A percentile compares a stretch with the other conserved stretches of the same genome.
Conservation (phyloP, 2,113 vertebrate genomes). For the Anguilla japonica region DNA sequence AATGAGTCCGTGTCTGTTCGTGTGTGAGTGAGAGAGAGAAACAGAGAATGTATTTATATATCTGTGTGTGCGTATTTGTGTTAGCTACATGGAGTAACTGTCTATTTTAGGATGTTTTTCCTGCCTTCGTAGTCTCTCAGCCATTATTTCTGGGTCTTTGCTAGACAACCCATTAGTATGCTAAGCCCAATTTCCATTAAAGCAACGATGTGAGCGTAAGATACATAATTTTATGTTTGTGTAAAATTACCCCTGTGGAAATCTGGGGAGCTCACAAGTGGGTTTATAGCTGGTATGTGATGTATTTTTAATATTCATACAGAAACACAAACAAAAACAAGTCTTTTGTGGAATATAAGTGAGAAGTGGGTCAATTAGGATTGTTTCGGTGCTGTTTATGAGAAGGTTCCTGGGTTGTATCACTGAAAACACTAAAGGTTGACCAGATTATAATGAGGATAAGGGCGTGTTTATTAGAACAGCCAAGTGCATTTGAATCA, state of each 20-base stretch:
- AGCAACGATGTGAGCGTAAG: slow-evolving; percentile 22
- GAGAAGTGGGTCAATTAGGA: slow-evolving; percentile 23
- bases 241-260: background rate
- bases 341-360: background rate
- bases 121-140: background rate
- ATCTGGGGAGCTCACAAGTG: background rate
- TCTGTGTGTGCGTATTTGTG: background rate
- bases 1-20: background rate
- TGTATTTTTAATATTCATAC: slow-evolving; percentile 40
- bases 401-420: background rate
- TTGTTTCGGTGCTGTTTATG: background rate
- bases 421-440: background rate
- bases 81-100: background rate
- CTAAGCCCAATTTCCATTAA: background rate
- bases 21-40: background rate
- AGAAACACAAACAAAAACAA: slow-evolving; percentile 5
- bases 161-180: background rate
- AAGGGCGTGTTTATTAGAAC: background rate
- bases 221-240: background rate
- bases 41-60: background rate
- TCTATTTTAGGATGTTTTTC: background rate
- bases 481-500: background rate
- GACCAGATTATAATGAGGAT: background rate
- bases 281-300: slow-evolving; percentile 21
- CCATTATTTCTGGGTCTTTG: background rate